Conservation (phyloP, 2,797 vertebrate species). For the Chelonia mydas region DNA sequence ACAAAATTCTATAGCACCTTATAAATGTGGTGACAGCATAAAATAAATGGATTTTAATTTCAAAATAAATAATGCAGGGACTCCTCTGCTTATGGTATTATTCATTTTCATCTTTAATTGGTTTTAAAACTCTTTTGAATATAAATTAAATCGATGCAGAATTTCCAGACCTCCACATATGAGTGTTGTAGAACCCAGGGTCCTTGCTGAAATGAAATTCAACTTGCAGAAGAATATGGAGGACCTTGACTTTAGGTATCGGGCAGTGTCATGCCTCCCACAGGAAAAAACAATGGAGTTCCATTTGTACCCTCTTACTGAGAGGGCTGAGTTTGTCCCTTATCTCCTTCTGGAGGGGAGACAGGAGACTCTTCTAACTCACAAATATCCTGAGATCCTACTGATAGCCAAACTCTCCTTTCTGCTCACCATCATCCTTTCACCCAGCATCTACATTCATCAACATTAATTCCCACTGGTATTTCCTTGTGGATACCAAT, state of each 20-base stretch:
- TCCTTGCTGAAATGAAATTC: not conserved
- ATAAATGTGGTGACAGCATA: too few species aligned
- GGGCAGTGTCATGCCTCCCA: not conserved
- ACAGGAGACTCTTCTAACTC: not conserved
- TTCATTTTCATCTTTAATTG: not conserved
- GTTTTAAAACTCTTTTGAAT: not conserved
- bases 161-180: not conserved
- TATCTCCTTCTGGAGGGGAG: too few species aligned
- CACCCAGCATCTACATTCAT: rapidly evolving
- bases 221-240: too few species aligned
- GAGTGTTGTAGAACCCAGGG: not conserved
- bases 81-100: not conserved
- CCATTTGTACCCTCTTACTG: not conserved
- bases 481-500: not conserved
- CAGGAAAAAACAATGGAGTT: not conserved
- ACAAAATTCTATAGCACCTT: too few species aligned
- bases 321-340: not conserved
- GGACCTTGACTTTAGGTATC: not conserved
- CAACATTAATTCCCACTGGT: not conserved
- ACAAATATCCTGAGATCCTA: not conserved
- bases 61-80: not conserved
- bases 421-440: not conserved
- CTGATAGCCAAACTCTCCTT: not conserved
- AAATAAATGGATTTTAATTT: not conserved
- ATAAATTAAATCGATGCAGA: not conserved